Evolutionary conservation across 2,888 invertebrate genomes (phyloP).

Genomic region (Exocentrus adspersus): DNA sequence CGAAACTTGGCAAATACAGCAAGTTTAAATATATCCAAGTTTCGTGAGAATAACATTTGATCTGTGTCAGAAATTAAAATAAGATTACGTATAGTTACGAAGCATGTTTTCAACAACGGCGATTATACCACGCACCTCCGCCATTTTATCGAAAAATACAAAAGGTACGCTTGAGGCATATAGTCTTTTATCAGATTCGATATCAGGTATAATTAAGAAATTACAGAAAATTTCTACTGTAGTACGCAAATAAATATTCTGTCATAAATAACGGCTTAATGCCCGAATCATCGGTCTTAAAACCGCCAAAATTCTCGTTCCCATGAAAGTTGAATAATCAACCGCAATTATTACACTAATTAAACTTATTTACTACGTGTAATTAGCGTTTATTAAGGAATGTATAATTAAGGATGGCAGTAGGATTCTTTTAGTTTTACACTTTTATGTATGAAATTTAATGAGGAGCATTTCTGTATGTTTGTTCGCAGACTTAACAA

Average conservation of each 20-base stretch:
- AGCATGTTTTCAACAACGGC: background rate
- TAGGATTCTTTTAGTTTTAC: slow-evolving; percentile 4
- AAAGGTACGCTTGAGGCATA: too few relatives aligned
- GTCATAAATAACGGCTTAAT: too few relatives aligned
- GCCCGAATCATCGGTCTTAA: background rate
- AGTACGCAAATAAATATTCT: too few relatives aligned
- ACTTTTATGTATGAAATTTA: slow-evolving; percentile 10
- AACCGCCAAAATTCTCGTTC: background rate
- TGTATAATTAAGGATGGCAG: slow-evolving; percentile 20
- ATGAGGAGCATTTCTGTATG: slow-evolving; percentile 14
- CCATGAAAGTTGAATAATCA: slow-evolving; percentile 11
- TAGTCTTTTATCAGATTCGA: too few relatives aligned
- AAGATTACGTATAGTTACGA: too few relatives aligned
- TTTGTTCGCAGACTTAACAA: slow-evolving; percentile 14
- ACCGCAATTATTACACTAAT: slow-evolving; percentile 33
- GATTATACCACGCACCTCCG: slow-evolving; percentile 5
- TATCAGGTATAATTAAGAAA: too few relatives aligned
- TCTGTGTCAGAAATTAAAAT: too few relatives aligned
- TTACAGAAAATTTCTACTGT: too few relatives aligned
- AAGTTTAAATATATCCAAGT: too few relatives aligned
- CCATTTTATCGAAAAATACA: slow-evolving; percentile 13
- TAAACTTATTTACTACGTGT: slow-evolving; percentile 38
- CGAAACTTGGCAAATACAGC: too few relatives aligned
- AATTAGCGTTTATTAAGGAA: slow-evolving; percentile 35
- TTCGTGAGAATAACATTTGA: too few relatives aligned